phyloP scores from a whole-genome alignment of 2,113 vertebrate genomes.

The Ictalurus furcatus region DNA sequence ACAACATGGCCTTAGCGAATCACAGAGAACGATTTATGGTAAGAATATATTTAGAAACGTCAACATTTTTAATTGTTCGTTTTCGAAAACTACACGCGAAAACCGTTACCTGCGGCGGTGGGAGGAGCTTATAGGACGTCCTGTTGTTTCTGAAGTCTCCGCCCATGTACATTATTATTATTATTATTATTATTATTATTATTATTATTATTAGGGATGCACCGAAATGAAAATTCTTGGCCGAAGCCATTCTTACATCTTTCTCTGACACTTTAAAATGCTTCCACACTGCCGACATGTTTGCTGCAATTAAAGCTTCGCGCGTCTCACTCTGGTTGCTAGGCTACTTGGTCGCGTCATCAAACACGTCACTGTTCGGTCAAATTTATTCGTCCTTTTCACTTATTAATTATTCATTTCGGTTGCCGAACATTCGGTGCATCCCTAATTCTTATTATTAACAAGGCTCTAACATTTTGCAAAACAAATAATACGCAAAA shows the following conservation, averaged over 20 bases:
- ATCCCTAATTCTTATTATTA: background rate
- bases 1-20: background rate
- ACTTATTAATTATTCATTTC: too few species aligned
- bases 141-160: background rate
- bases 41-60: background rate
- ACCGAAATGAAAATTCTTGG: too few species aligned
- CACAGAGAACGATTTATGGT: background rate
- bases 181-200: background rate
- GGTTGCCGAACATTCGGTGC: too few species aligned
- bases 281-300: too few species aligned
- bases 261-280: too few species aligned
- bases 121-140: background rate
- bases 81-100: background rate
- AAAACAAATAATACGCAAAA: conserved; percentile 8
- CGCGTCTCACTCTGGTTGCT: too few species aligned
- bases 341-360: too few species aligned
- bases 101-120: background rate
- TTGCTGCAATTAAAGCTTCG: too few species aligned
- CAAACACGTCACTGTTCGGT: too few species aligned
- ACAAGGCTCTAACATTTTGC: background rate
- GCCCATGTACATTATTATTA: background rate
- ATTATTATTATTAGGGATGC: too few species aligned
- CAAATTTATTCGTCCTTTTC: too few species aligned
- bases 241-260: too few species aligned
- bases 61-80: background rate